Conservation (phyloP, 2,888 invertebrate species). For the Zele albiditarsus region DNA sequence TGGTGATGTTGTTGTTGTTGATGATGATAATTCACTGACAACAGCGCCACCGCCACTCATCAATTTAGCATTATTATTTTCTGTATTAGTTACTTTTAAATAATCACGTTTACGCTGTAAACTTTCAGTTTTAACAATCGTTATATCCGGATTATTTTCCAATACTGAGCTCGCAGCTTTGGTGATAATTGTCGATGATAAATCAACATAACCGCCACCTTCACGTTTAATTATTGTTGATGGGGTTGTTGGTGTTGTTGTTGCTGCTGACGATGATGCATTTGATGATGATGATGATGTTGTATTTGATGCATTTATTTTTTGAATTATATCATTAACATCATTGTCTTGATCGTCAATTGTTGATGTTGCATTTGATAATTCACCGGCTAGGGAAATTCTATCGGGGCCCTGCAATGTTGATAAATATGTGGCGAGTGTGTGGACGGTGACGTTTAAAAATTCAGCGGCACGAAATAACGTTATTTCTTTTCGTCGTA, state of each 20-base stretch:
- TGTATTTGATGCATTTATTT: constrained; percentile 64
- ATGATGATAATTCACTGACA: constrained; percentile 41
- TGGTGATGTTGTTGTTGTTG: constrained; percentile 54
- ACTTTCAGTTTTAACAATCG: constrained; percentile 77
- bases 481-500: constrained; percentile 83
- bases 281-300: constrained; percentile 40
- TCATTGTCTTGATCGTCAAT: constrained; percentile 72
- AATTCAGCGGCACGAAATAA: constrained; percentile 83
- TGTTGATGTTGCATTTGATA: constrained; percentile 65
- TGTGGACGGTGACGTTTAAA: constrained; percentile 84
- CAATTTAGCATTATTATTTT: constrained; percentile 70
- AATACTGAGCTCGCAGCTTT: constrained; percentile 71
- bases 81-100: constrained; percentile 70
- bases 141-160: constrained; percentile 77
- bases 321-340: constrained; percentile 73
- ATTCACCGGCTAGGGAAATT: constrained; percentile 72
- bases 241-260: constrained; percentile 61
- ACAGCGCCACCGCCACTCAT: constrained; percentile 58
- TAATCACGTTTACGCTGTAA: constrained; percentile 67
- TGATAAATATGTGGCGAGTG: constrained; percentile 81
- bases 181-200: constrained; percentile 60
- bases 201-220: constrained; percentile 69
- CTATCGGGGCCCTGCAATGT: constrained; percentile 76
- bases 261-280: constrained; percentile 59
- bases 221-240: constrained; percentile 72